phyloP scores from a whole-genome alignment of 2,797 vertebrate genomes.

The Fratercula arctica region DNA sequence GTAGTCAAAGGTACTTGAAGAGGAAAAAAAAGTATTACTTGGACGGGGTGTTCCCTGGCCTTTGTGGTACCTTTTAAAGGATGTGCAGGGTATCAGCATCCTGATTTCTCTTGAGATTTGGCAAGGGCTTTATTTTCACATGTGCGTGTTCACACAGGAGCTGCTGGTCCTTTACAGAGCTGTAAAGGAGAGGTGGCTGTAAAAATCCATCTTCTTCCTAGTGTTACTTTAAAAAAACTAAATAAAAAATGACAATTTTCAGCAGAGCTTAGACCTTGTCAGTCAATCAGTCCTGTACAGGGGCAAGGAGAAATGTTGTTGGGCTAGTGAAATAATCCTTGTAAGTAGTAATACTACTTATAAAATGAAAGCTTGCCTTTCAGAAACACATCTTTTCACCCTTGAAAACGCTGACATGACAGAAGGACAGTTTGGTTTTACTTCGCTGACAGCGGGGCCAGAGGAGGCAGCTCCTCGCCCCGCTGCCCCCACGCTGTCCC shows the following conservation, averaged over 20 bases:
- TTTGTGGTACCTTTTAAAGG: background rate
- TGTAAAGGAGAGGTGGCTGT: background rate
- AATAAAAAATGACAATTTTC: background rate
- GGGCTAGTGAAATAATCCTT: background rate
- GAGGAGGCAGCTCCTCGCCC: too few relatives aligned
- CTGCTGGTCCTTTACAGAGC: background rate
- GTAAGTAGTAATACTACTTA: background rate
- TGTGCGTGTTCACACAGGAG: rapidly evolving
- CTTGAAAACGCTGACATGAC: rapidly evolving
- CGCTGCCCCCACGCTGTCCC: background rate
- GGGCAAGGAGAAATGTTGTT: too few relatives aligned
- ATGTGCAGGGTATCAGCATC: too few relatives aligned
- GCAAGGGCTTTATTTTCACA: background rate
- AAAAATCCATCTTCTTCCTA: background rate
- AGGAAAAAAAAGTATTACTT: background rate
- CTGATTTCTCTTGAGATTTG: background rate
- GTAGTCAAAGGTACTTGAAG: background rate
- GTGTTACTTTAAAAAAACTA: background rate
- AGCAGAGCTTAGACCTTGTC: rapidly evolving
- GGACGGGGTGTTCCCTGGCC: background rate
- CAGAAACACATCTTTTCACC: rapidly evolving
- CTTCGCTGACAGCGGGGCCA: rapidly evolving
- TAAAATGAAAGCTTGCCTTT: background rate
- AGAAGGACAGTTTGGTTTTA: rapidly evolving
- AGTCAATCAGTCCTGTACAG: background rate